Base-by-base conservation (phyloP, 2,113 vertebrate species). In the Centropus bengalensis region DNA sequence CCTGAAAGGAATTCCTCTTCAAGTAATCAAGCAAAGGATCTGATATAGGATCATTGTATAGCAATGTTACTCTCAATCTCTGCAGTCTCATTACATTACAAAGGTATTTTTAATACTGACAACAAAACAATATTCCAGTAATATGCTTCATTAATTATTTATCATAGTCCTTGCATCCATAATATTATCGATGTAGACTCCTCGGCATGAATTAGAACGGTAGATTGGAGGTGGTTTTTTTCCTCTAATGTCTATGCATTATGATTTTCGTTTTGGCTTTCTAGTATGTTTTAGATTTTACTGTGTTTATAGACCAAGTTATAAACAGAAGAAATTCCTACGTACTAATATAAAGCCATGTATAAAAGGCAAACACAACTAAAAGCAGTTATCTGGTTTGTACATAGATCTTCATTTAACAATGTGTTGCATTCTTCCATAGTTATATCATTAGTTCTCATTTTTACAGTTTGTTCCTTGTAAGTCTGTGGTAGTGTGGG, bases 61-160 rank as follows among this genome's bases (percentile, higher is more conserved):
- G 28, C 22, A 68, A 2, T 56, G n/a, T 85, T 93, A 8, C 26
- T 95, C 91, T 91, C 75, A 88, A 30, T 67, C 38, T 88, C 36
- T 87, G 6, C 86, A 94, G 89, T 82, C 66, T 89, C 73, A 96
- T 96, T 97, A 94, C 44, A 94, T 98, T 98, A 96, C 95, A 97
- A 97, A 97, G 94, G 68, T 87, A 97, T 98, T 97, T 94, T 76
- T 91, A 70, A 82, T 93, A 71, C 97, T 97, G 77, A 84, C 32
- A 69, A 96, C 82, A 93, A 98, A 93, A 96, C 97, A 97, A 96
- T 86, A 27, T 63, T 89, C 59, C 67, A 92, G 86, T 97, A 95
- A 97, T 95, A 2, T 58, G 24, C 45, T 80, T 97, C 94, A 91
- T 96, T 95, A 98, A 96, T 96, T 73, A 73, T 97, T 97, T 96